These are phyloP conservation scores for Gibbula magus DNA, from an alignment of 2,888 invertebrate genomes.

Conservation along the genomic window DNA sequence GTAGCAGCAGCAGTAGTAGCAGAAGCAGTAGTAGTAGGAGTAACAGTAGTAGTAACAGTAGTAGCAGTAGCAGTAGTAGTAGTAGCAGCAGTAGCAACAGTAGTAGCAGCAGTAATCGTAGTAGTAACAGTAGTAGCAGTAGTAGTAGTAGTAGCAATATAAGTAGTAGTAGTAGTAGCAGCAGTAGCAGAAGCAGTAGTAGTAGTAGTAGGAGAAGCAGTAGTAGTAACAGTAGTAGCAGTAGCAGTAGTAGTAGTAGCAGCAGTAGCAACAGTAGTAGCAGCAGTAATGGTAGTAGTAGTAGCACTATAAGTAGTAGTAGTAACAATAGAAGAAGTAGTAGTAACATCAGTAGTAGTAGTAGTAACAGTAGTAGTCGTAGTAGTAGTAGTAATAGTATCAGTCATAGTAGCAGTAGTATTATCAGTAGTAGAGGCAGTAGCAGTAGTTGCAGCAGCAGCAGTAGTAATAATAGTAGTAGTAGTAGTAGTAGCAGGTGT, in stretches of 20 bases:
- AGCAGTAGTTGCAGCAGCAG: no score
- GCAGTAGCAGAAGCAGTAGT: no score
- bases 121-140: background rate
- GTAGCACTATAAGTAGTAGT: no score
- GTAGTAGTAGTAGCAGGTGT: background rate
- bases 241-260: no score
- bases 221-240: no score
- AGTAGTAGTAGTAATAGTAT: background rate
- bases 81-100: background rate
- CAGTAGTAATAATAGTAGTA: no score
- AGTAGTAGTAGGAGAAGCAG: no score
- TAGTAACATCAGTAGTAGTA: background rate
- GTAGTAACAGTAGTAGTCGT: background rate
- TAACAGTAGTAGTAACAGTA: background rate
- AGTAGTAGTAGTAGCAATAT: background rate
- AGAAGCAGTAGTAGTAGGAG: background rate
- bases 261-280: no score
- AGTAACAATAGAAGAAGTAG: background rate
- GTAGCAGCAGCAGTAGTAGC: background rate
- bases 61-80: no score
- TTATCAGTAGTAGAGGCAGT: no score
- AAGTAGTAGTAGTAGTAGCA: background rate
- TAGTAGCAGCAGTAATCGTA: background rate
- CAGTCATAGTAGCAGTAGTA: background rate
- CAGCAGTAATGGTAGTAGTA: no score